Percentiles rank a stretch among this genome's conserved stretches.
Conservation (phyloP, 2,797 vertebrate genomes). For the Phataginus tetradactyla region DNA sequence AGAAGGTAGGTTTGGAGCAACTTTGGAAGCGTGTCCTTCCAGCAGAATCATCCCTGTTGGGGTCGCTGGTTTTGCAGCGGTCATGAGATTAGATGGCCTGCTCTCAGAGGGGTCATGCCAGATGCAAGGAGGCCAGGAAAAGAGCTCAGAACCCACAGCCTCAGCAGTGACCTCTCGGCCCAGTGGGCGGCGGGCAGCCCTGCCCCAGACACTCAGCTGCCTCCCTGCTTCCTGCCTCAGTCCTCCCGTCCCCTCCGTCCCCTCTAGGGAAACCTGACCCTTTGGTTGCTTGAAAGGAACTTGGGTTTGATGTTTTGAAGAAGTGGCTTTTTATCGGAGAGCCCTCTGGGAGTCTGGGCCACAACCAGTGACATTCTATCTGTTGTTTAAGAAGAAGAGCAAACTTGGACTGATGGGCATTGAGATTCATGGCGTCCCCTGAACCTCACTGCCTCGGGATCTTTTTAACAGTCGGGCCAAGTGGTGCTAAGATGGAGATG, state of each 20-base stretch:
- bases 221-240: background rate
- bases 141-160: background rate
- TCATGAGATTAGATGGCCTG: background rate
- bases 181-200: fast-evolving
- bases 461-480: slow-evolving; percentile 84
- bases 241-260: background rate
- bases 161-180: fast-evolving
- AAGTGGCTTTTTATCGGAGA: slow-evolving; percentile 87
- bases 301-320: slow-evolving; percentile 82
- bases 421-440: slow-evolving; percentile 88
- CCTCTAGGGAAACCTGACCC: slow-evolving; percentile 78
- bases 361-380: slow-evolving; percentile 85
- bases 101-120: background rate
- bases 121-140: background rate
- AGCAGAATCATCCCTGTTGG: fast-evolving
- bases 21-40: fast-evolving
- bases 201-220: fast-evolving
- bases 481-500: slow-evolving; percentile 84
- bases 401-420: slow-evolving; percentile 84
- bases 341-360: slow-evolving; percentile 85
- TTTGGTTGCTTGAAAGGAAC: slow-evolving; percentile 73
- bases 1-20: background rate
- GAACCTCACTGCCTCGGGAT: slow-evolving; percentile 85
- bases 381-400: slow-evolving; percentile 87
- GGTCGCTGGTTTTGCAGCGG: fast-evolving